Base-by-base conservation (phyloP, 2,113 vertebrate genomes). In the Dromas ardeola region DNA sequence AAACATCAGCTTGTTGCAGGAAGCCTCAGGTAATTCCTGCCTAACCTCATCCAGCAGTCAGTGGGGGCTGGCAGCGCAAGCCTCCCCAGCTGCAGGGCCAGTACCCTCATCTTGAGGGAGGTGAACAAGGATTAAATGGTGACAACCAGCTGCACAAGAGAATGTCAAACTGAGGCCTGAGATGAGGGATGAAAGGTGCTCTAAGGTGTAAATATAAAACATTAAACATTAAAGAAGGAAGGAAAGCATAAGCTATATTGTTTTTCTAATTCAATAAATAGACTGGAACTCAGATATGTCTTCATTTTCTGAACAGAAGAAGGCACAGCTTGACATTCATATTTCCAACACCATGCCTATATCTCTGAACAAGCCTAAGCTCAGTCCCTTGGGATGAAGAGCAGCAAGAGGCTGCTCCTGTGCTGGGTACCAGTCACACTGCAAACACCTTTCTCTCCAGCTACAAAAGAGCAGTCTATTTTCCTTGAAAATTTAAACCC, bases 41-140 rank as follows among this genome's bases (percentile, higher is more conserved):
- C 36, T 30, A 30, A 63, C 55, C 38, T 34, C 36, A 66, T 10
- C 59, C 14, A 34, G 26, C 59, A 72, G 34, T 7, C 40, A 61
- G 70, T 1, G 0, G 23, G 8, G 59, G 10, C 27, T 80, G 45
- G 4, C 40, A 34, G 20, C 29, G 38, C 0, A 2, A 45, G 36
- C 36, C 30, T 81, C 65, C 22, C 45, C 58, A 21, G 50, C 59
- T 30, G 23, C 36, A 74, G 62, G 66, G 45, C 45, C 25, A 61
- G 22, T 8, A 30, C 34, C 21, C 27, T 14, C 38, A 77, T 20
- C 10, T 21, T 11, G 15, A 53, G 29, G 10, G 19, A 53, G 42
- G 26, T 58, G 23, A 70, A 42, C 4, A 4, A n/a, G 59, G 52
- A 42, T n/a, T 61, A 38, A 20, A 26, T 8, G 17, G 63, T 22